Percentiles rank a stretch among this genome's conserved stretches.
phyloP scores from a whole-genome alignment of 2,113 vertebrate species.

The Serilophus lunatus region DNA sequence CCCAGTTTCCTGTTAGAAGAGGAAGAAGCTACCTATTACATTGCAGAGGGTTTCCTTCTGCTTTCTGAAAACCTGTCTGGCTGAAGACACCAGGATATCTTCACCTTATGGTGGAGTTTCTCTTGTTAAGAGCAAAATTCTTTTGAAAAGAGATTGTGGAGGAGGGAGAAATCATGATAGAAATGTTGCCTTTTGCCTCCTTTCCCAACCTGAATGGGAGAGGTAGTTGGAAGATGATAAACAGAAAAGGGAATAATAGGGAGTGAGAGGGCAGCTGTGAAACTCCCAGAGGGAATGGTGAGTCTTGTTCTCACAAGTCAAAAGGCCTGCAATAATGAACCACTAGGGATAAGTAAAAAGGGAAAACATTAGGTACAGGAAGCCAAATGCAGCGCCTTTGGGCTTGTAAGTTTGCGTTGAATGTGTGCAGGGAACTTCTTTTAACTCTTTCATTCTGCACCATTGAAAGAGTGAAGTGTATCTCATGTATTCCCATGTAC shows the following conservation, averaged over 20 bases:
- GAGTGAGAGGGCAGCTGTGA: neutral
- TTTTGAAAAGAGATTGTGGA: neutral
- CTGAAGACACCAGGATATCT: neutral
- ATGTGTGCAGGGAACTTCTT: neutral
- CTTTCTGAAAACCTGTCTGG: neutral
- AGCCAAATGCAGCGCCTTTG: conserved; percentile 4
- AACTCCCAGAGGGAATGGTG: conserved; percentile 33
- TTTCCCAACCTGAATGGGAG: neutral
- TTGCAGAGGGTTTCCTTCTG: neutral
- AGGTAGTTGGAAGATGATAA: neutral
- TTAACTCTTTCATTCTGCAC: neutral
- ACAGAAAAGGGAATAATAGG: neutral
- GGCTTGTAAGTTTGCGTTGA: neutral
- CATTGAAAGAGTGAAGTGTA: neutral
- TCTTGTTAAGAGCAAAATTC: neutral
- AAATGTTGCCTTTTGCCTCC: conserved; percentile 1
- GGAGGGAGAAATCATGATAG: neutral
- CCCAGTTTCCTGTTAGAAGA: neutral
- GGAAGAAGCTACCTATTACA: neutral
- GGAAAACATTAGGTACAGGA: conserved; percentile 4
- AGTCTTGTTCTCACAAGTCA: conserved; percentile 65
- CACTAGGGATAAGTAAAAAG: neutral
- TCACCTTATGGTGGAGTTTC: neutral
- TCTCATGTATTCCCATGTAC: neutral
- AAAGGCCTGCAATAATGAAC: conserved; percentile 15